A percentile compares a stretch with the other conserved stretches of the same genome.
phyloP scores from a whole-genome alignment of 2,113 vertebrate genomes.

The Illadopsis cleaveri region DNA sequence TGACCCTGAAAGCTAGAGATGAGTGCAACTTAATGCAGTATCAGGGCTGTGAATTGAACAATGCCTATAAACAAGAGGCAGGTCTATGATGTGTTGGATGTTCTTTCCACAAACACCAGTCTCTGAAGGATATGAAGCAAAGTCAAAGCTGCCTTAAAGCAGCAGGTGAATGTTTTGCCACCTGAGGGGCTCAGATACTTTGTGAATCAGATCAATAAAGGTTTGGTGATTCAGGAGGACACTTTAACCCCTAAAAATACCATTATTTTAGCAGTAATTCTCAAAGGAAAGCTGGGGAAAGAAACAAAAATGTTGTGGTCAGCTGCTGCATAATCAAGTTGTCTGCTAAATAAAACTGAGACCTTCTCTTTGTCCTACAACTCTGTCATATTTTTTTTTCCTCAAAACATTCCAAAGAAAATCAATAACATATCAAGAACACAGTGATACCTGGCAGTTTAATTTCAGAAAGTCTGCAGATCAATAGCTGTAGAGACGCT shows the following conservation, averaged over 20 bases:
- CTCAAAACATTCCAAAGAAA: slow-evolving; percentile 35
- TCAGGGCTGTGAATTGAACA: neutral
- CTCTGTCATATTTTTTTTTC: neutral
- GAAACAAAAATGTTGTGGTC: neutral
- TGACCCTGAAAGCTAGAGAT: neutral
- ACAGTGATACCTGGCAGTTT: slow-evolving; percentile 82
- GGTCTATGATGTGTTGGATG: neutral
- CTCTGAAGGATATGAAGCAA: slow-evolving; percentile 11
- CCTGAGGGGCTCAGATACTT: neutral
- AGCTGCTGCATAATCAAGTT: slow-evolving; percentile 32
- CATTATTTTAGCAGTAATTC: neutral
- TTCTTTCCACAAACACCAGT: neutral
- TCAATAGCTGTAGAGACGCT: slow-evolving; percentile 61
- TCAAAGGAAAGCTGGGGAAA: neutral
- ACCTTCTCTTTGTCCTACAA: slow-evolving; percentile 25
- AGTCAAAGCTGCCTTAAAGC: slow-evolving; percentile 1
- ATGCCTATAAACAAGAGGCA: neutral
- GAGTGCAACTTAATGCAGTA: neutral
- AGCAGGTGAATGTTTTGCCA: neutral
- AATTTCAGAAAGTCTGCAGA: slow-evolving; percentile 74
- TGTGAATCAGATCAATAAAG: neutral
- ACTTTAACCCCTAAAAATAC: neutral
- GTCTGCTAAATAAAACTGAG: slow-evolving; percentile 36
- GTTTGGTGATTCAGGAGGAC: neutral
- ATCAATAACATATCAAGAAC: slow-evolving; percentile 86